A percentile compares a stretch with the other conserved stretches of the same genome.
These are phyloP conservation scores for Ictalurus punctatus DNA, from an alignment of 2,113 vertebrate genomes.

Conservation along the genomic window DNA sequence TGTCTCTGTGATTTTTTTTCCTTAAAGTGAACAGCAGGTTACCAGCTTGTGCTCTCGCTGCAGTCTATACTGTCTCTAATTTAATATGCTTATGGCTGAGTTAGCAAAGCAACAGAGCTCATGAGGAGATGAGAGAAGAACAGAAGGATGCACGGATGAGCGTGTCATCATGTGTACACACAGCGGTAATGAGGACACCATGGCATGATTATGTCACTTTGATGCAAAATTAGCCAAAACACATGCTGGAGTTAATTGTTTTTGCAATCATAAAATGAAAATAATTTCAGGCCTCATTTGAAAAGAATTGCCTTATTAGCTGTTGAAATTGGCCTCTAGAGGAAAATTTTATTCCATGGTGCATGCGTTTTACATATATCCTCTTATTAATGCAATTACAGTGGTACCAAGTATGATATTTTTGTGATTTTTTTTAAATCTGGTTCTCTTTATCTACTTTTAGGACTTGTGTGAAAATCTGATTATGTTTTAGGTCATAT, in stretches of 20 bases:
- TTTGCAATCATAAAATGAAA: background rate
- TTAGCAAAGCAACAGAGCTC: conserved; percentile 5
- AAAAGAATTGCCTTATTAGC: background rate
- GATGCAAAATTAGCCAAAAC: background rate
- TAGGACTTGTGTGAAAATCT: no score
- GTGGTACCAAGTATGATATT: no score
- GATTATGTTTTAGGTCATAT: no score
- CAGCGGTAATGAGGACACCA: conserved; percentile 9
- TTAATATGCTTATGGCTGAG: background rate
- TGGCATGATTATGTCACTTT: conserved; percentile 16
- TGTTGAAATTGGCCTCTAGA: background rate
- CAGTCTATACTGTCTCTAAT: background rate
- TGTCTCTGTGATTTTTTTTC: background rate
- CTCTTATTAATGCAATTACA: background rate
- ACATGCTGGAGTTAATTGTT: conserved; percentile 6
- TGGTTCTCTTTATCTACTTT: no score
- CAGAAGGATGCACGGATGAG: conserved; percentile 12
- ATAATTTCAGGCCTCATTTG: background rate
- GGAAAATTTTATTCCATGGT: background rate
- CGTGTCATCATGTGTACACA: background rate
- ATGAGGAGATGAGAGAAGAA: background rate
- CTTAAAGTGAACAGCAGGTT: background rate
- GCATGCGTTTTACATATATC: background rate
- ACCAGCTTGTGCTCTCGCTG: background rate
- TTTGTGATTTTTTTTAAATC: no score